Base-by-base conservation (phyloP, 1,140 invertebrate genomes). In the Bombus turneri region DNA sequence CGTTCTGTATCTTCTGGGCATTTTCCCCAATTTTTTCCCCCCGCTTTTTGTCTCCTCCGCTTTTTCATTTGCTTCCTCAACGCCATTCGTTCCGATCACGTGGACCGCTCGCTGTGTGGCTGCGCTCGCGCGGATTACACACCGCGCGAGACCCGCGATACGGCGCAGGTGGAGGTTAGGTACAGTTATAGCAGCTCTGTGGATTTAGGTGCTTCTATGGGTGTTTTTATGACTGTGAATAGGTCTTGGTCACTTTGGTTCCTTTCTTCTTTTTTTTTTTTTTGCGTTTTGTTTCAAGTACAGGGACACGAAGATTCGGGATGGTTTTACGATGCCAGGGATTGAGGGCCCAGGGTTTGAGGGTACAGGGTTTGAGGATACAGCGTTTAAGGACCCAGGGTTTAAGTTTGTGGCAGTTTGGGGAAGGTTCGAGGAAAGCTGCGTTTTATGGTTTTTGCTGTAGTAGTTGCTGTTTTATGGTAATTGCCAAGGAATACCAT, bases 261-360 rank as follows among this genome's bases (percentile, higher is more conserved):
- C 0, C 6, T 15, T 9, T 68, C 0, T 13, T 15, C 9, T 9
- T 10, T 1, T 28, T 9, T 10, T 37, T 3, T 39, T 3, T 9
- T 13, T 8, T 9, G 12, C 1, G 47, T 8, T 53, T 22, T 8
- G 18, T 9, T 41, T 41, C 47, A 31, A 15, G 5, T 4, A 13
- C 13, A 31, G n/a, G 0, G 13, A 2, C 1, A 8, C 18, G 62
- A 31, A 2, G 3, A 15, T 8, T 66, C 10, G 4, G 8, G n/a
- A 15, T 31, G 2, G n/a, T 18, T 66, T 66, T 66, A 66, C 62
- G 62, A 66, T 31, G n/a, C 4, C n/a, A 31, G 62, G n/a, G 15
- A 31, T 31, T 9, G n/a, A 12, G 12, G 4, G 1, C 10, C n/a
- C 13, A 31, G 62, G n/a, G 6, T 18, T 31, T 9, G 5, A 12